Evolutionary conservation across 2,113 vertebrate species (phyloP), one percentile per base, ranked within the genome.

Genomic region (Psittacara wagleri): DNA sequence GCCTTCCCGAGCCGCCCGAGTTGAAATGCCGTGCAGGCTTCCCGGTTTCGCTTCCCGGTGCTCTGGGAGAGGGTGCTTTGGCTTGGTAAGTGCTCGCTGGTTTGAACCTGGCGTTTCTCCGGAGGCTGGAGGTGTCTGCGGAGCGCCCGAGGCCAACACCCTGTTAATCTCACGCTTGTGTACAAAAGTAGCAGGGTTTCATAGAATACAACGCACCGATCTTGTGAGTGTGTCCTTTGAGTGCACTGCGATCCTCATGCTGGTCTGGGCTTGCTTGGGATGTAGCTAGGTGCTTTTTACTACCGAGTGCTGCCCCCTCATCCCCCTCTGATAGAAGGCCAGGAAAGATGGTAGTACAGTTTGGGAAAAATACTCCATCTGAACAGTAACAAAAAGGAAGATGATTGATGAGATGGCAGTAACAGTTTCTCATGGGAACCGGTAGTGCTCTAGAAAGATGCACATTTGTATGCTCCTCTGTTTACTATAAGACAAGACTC

Each of bases 141-240:
- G n/a, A 11, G 54, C 13, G 5, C 33, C 29, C 16, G 9, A 17
- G 44, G 44, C 8, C 52, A 23, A 41, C 51, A 2, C 46, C 11
- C 0, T 2, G 17, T 3, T 41, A 20, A 2, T 10, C 35, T n/a
- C 17, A 2, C 5, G 13, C 11, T 7, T 6, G 37, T 11, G 0
- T 3, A 7, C 20, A 0, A 7, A 17, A 19, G 13, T 5, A 49
- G 6, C 19, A 0, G 18, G 27, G n/a, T 4, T 37, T 39, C 23
- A 0, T 39, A 28, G 17, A 3, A 11, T 4, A 2, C 22, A 1
- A 2, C 2, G 52, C 52, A 7, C 9, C 0, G 31, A 3, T 19
- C 19, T 25, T 7, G 24, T 2, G 41, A 22, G 41, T 17, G 1
- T 24, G 13, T 7, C 15, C 13, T 75, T 3, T 1, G 43, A 16